Conservation (phyloP, 2,797 vertebrate genomes). For the Glossophaga mutica region DNA sequence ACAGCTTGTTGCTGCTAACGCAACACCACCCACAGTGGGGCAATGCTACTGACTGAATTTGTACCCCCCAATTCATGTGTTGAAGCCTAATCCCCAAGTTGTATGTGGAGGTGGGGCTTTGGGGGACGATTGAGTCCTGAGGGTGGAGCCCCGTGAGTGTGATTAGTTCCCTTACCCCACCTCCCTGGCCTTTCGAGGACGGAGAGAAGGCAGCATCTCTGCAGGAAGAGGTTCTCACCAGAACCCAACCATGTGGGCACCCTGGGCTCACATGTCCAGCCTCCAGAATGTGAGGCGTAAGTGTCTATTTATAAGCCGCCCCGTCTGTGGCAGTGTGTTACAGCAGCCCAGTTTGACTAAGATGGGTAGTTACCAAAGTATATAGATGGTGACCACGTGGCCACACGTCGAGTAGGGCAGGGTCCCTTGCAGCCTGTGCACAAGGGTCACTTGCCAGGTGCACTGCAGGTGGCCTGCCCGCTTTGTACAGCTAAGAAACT, state of each 20-base stretch:
- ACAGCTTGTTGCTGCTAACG: background rate
- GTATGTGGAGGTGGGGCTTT: background rate
- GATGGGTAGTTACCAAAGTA: background rate
- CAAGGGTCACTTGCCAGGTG: background rate
- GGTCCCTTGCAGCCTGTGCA: background rate
- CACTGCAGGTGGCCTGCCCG: background rate
- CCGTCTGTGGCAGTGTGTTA: background rate
- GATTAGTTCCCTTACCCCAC: background rate
- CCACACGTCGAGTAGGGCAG: background rate
- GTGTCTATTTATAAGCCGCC: background rate
- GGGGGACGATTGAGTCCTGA: background rate
- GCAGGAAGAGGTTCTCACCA: background rate
- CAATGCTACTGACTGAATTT: background rate
- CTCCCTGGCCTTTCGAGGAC: background rate
- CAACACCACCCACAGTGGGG: background rate
- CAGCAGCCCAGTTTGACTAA: background rate
- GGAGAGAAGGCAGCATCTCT: background rate
- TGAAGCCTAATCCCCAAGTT: background rate
- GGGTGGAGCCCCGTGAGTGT: background rate
- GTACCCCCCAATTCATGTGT: background rate
- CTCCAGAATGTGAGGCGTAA: background rate
- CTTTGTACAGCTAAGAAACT: background rate
- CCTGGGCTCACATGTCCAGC: background rate
- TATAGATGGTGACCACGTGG: background rate
- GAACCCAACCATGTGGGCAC: background rate